Percentiles rank a stretch among this genome's conserved stretches.
Evolutionary conservation across 2,888 invertebrate species (phyloP).

Genomic region (Parelbella ahira): DNA sequence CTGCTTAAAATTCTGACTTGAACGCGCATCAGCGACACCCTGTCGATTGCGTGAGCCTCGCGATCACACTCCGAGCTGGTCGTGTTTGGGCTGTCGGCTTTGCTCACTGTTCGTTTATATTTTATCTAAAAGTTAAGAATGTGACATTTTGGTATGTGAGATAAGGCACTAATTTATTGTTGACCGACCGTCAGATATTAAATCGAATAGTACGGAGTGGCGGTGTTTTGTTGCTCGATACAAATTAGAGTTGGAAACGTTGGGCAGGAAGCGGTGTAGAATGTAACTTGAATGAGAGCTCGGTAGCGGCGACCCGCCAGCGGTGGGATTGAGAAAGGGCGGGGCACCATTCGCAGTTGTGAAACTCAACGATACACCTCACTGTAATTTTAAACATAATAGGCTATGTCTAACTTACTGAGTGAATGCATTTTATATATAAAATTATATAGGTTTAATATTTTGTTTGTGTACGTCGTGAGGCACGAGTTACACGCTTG

Average conservation of each 20-base stretch:
- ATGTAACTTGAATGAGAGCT: conserved; percentile 33
- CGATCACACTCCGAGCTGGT: conserved; percentile 22
- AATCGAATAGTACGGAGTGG: background rate
- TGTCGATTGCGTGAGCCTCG: conserved; percentile 31
- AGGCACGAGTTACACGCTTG: conserved; percentile 76
- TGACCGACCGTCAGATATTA: background rate
- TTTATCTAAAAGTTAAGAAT: conserved; percentile 44
- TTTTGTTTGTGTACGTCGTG: conserved; percentile 76
- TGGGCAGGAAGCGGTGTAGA: conserved; percentile 6
- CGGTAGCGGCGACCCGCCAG: conserved; percentile 48
- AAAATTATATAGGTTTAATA: conserved; percentile 64
- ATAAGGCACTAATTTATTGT: conserved; percentile 3
- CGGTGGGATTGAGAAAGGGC: conserved; percentile 55
- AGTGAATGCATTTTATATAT: conserved; percentile 79
- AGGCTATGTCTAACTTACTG: conserved; percentile 76
- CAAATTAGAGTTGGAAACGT: conserved; percentile 7
- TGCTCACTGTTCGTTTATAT: conserved; percentile 32
- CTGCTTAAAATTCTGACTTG: conserved; percentile 50
- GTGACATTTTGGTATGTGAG: conserved; percentile 5
- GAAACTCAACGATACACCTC: conserved; percentile 75
- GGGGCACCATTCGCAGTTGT: conserved; percentile 56
- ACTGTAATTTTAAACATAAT: conserved; percentile 62
- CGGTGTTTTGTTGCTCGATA: background rate
- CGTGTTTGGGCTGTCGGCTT: conserved; percentile 40
- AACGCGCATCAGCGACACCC: conserved; percentile 45